A percentile compares a stretch with the other conserved stretches of the same genome.
Conservation (phyloP, 2,797 vertebrate species). For the Gallinago stenura region DNA sequence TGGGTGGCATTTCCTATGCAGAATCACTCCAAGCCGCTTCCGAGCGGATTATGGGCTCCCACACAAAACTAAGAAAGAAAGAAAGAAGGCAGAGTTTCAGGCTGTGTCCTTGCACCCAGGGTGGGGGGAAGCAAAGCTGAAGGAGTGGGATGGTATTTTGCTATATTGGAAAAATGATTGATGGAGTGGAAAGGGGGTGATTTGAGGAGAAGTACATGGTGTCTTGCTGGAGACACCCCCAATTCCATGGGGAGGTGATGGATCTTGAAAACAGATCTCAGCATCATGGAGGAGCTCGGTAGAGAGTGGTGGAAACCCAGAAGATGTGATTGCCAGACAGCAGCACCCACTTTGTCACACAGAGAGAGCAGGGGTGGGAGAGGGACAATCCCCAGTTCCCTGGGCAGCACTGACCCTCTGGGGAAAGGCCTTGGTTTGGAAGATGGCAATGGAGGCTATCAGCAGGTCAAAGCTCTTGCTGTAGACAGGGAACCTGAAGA, state of each 20-base stretch:
- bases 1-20: neutral
- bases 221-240: neutral
- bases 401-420: neutral
- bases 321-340: neutral
- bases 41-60: neutral
- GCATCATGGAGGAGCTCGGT: neutral
- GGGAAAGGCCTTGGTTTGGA: neutral
- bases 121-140: neutral
- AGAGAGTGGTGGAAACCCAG: neutral
- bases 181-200: neutral
- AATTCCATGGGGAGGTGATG: neutral
- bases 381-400: rapidly evolving
- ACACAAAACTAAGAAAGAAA: constrained; percentile 4
- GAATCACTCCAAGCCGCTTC: neutral
- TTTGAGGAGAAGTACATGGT: neutral
- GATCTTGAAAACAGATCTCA: neutral
- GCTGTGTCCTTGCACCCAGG: neutral
- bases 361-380: neutral
- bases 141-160: rapidly evolving
- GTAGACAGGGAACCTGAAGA: neutral
- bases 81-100: neutral
- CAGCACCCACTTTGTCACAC: rapidly evolving
- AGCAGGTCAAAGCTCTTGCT: neutral
- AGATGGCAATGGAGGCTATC: neutral
- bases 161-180: neutral